phyloP scores from a whole-genome alignment of 2,888 invertebrate species.

The Gymnosoma rotundatum region DNA sequence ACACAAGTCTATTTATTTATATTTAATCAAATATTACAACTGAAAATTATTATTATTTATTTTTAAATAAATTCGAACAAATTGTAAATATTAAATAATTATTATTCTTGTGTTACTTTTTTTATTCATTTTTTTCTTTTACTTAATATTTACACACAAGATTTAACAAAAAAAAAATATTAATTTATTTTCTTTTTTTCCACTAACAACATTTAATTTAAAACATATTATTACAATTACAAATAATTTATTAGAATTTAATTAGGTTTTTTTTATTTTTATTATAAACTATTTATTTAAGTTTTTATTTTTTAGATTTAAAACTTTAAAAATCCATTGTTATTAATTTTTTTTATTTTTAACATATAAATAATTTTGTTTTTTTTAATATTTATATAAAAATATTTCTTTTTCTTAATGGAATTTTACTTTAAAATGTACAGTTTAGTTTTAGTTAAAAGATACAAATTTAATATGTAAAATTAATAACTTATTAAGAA shows the following conservation, averaged over 20 bases:
- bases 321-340: constrained; percentile 29
- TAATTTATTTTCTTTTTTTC: constrained; percentile 34
- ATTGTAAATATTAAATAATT: constrained; percentile 49
- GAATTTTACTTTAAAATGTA: constrained; percentile 57
- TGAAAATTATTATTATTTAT: constrained; percentile 14
- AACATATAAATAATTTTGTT: constrained; percentile 12
- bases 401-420: constrained; percentile 36
- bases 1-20: background rate
- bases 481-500: constrained; percentile 30
- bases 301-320: constrained; percentile 24
- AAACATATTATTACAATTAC: constrained; percentile 50
- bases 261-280: background rate
- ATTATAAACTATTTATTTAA: background rate
- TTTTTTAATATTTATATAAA: constrained; percentile 5
- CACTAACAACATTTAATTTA: constrained; percentile 55
- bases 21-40: constrained; percentile 8
- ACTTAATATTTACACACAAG: constrained; percentile 51
- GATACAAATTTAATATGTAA: constrained; percentile 30
- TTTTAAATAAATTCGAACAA: constrained; percentile 68
- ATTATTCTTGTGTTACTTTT: constrained; percentile 3
- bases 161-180: constrained; percentile 13
- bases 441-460: constrained; percentile 26
- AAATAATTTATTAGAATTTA: constrained; percentile 43
- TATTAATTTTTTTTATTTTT: background rate
- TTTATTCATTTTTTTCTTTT: background rate